Base-by-base conservation (phyloP, 2,797 vertebrate genomes). In the Menidia menidia region DNA sequence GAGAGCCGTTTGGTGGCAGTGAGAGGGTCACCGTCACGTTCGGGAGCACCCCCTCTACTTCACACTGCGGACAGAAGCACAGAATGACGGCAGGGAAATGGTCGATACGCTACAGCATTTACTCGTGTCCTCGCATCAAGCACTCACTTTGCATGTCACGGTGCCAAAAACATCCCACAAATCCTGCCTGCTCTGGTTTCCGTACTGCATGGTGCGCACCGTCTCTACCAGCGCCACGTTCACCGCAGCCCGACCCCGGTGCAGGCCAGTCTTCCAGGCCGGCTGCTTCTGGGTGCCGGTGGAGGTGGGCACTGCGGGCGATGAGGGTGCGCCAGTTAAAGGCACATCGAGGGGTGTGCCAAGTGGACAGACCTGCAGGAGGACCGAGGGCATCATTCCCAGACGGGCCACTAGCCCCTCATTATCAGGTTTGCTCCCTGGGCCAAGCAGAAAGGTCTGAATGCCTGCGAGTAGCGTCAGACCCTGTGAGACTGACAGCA, bases 171-270 rank as follows among this genome's bases (percentile, higher is more conserved):
- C 97, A 65, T 98, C 97, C 97, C 97, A 99, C 2, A 89, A 87
- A 81, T 98, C 97, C 75, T 95, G 95, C 66, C 92, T 87, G 71
- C 93, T 95, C 10, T 55, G 93, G 81, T 94, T 95, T 76, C 94
- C 95, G 44, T 98, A 98, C 74, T 98, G 97, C 95, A 96, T 96
- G 41, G 96, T 97, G 62, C 95, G 96, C 53, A 98, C 96, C 8
- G 95, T 96, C 92, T 99, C 97, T 7, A 85, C 89, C 77, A 99
- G 92, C 7, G 92, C 93, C 48, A 97, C 89, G 0, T 90, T 96
- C 51, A 98, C 95, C 44, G 94, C 91, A 31, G 96, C 94, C 60
- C 96, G 96, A 55, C 97, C 97, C 42, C 94, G 95, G 78, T 97
- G 95, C 0, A 86, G 62, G 62, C 92, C 93, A 25, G 92, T 91